Evolutionary conservation across 92 coral and sea anemone species (phyloP).

Genomic region (Virgularia gustaviana): DNA sequence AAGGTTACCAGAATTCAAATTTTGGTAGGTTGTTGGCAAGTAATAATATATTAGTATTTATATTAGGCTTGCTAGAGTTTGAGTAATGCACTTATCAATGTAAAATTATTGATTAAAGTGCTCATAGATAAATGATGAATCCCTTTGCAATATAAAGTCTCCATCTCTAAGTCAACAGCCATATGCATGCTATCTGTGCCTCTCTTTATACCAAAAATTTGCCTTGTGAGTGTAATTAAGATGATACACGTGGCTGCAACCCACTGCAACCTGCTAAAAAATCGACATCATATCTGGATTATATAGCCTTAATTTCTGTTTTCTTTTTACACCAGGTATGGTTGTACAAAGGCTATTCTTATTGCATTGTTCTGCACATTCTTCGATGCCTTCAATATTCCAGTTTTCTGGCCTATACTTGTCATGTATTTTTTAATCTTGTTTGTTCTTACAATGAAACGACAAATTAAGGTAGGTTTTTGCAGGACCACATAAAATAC

Average conservation of each 20-base stretch:
- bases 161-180: neutral
- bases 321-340: constrained; percentile 62
- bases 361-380: constrained; percentile 85
- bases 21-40: constrained; percentile 82
- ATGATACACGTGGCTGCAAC: neutral
- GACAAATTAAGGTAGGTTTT: constrained; percentile 95
- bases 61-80: neutral
- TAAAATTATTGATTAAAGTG: too few species aligned
- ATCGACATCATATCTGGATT: neutral
- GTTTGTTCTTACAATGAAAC: constrained; percentile 86
- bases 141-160: neutral
- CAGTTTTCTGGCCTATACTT: constrained; percentile 98
- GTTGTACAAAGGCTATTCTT: constrained; percentile 80
- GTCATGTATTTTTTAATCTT: constrained; percentile 96
- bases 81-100: too few species aligned
- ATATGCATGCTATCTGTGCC: too few species aligned
- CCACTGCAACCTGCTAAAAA: neutral
- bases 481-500: neutral
- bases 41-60: neutral
- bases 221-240: neutral
- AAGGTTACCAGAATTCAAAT: constrained; percentile 96
- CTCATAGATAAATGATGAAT: too few species aligned
- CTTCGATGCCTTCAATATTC: constrained; percentile 93
- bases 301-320: neutral
- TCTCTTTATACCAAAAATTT: neutral